phyloP scores from a whole-genome alignment of 2,888 invertebrate genomes.

The Ophion ellenae region DNA sequence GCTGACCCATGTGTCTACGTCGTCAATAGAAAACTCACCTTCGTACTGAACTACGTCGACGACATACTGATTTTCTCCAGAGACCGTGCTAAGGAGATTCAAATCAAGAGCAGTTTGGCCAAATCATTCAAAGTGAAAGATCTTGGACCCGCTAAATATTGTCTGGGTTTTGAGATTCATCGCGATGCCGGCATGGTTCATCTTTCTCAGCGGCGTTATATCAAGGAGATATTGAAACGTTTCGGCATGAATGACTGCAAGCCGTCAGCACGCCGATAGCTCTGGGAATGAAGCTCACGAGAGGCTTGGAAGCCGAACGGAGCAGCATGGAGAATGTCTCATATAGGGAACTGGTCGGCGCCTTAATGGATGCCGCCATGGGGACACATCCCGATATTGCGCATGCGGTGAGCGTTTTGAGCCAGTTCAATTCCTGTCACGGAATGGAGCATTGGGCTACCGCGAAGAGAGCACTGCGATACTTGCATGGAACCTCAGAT shows the following conservation, averaged over 20 bases:
- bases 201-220: conserved; percentile 65
- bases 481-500: conserved; percentile 69
- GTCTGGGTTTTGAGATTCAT: conserved; percentile 69
- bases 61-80: conserved; percentile 39
- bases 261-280: conserved; percentile 70
- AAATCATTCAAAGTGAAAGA: conserved; percentile 62
- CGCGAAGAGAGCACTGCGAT: conserved; percentile 74
- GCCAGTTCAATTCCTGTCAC: conserved; percentile 59
- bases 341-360: conserved; percentile 64
- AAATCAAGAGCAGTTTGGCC: conserved; percentile 37
- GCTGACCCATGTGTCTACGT: not conserved
- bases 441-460: conserved; percentile 69
- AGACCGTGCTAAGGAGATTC: conserved; percentile 53
- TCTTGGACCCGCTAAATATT: conserved; percentile 65
- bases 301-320: not conserved
- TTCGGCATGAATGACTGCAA: conserved; percentile 73
- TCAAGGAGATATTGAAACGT: conserved; percentile 67
- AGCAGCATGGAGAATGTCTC: conserved; percentile 37
- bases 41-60: conserved; percentile 53
- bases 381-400: conserved; percentile 65
- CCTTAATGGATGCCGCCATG: conserved; percentile 64
- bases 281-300: conserved; percentile 51
- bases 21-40: conserved; percentile 63
- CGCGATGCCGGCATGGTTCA: not conserved
- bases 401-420: conserved; percentile 58